These are phyloP conservation scores for Caenorhabditis sinica DNA, from an alignment of 2,888 invertebrate genomes.

Conservation along the genomic window DNA sequence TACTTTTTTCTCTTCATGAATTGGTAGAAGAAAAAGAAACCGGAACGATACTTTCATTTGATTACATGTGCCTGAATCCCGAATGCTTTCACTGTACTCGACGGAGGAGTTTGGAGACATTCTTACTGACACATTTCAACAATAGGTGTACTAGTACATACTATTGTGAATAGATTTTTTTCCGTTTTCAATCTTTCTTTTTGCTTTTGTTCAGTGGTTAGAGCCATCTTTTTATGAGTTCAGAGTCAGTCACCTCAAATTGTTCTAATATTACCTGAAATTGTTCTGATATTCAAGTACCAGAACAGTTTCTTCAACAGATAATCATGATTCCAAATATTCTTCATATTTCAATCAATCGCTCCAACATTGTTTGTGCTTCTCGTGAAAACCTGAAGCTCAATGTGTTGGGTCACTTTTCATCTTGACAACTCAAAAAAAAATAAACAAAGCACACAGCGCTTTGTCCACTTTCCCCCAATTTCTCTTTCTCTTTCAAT, in stretches of 20 bases:
- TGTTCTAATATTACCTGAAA: no score
- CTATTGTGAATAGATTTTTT: not conserved
- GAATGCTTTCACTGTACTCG: not conserved
- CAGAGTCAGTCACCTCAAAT: no score
- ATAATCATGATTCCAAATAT: not conserved
- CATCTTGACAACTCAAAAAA: constrained; percentile 18
- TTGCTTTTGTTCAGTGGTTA: not conserved
- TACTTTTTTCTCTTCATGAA: constrained; percentile 9
- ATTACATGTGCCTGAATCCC: constrained; percentile 11
- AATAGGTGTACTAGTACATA: not conserved
- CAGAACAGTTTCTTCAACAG: not conserved
- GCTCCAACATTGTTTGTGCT: constrained; percentile 25
- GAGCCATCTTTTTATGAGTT: no score
- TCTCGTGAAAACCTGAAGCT: constrained; percentile 13
- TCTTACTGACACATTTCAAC: constrained; percentile 1
- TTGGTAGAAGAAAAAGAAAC: constrained; percentile 5
- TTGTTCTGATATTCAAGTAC: not conserved
- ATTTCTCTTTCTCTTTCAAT: not conserved
- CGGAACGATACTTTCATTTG: constrained; percentile 40
- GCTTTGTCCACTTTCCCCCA: constrained; percentile 4
- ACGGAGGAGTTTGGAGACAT: constrained; percentile 4
- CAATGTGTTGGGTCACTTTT: constrained; percentile 24
- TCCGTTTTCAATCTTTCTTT: not conserved
- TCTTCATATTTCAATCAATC: not conserved
- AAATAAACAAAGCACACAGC: constrained; percentile 10